Evolutionary conservation across 1,140 invertebrate genomes (phyloP).

Genomic region (Drosophila rufa): DNA sequence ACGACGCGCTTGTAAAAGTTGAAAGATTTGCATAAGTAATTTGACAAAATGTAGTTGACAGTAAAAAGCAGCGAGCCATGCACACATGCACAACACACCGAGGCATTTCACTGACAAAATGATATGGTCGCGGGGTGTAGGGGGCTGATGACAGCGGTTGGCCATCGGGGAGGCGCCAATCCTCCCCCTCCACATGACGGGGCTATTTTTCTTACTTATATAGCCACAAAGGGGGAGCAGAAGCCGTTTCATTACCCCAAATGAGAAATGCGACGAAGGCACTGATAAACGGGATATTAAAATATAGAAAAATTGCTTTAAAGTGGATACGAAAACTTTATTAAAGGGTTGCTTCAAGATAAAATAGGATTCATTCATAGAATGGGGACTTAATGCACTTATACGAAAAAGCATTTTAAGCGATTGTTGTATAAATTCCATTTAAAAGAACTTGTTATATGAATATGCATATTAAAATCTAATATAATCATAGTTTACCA

Average conservation of each 20-base stretch:
- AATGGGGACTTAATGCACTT: neutral
- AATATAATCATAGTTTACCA: neutral
- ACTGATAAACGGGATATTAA: conserved; percentile 19
- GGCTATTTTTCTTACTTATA: conserved; percentile 79
- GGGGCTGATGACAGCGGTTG: conserved; percentile 32
- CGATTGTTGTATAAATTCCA: no score
- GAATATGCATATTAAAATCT: neutral
- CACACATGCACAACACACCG: conserved; percentile 48
- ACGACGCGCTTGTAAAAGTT: conserved; percentile 81
- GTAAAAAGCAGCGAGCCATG: conserved; percentile 69
- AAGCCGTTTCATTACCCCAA: conserved; percentile 43
- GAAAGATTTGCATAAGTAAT: conserved; percentile 84
- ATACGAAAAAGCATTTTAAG: no score
- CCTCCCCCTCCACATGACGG: conserved; percentile 41
- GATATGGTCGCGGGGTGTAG: conserved; percentile 40
- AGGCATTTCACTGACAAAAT: conserved; percentile 59
- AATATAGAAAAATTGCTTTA: conserved; percentile 15
- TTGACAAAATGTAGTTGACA: conserved; percentile 84
- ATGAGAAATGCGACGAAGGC: conserved; percentile 33
- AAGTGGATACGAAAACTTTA: neutral
- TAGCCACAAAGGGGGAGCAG: conserved; percentile 18
- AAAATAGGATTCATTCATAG: neutral
- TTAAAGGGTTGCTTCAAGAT: neutral
- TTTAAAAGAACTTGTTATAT: no score
- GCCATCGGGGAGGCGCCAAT: conserved; percentile 25